These are phyloP conservation scores for Itoplectis maculator DNA, from an alignment of 2,888 invertebrate genomes.

Conservation along the genomic window DNA sequence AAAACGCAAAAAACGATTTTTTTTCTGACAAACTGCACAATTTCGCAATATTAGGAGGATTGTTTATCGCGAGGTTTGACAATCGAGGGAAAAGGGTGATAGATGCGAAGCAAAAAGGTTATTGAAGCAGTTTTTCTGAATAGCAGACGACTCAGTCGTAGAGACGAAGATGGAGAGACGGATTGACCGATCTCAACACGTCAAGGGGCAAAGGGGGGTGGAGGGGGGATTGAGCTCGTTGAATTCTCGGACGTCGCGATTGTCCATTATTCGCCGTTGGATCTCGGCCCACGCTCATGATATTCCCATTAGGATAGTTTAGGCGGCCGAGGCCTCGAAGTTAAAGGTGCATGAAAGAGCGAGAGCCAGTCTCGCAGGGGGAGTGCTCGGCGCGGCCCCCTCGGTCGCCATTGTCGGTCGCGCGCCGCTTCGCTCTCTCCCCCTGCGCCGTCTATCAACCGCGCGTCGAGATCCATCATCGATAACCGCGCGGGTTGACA, in stretches of 20 bases:
- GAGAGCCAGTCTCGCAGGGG: constrained; percentile 7
- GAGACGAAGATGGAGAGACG: constrained; percentile 9
- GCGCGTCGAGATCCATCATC: constrained; percentile 64
- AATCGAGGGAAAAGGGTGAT: constrained; percentile 42
- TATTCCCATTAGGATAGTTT: constrained; percentile 60
- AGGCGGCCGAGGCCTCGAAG: constrained; percentile 24
- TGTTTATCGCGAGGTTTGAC: too few relatives aligned
- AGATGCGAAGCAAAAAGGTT: constrained; percentile 30
- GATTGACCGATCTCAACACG: constrained; percentile 59
- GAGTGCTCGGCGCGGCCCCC: constrained; percentile 42
- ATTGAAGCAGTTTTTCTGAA: constrained; percentile 3
- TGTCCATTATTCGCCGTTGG: constrained; percentile 51
- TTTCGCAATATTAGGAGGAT: too few relatives aligned
- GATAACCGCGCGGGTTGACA: constrained; percentile 62
- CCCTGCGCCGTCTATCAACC: constrained; percentile 26
- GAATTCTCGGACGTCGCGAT: constrained; percentile 53
- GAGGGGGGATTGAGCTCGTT: constrained; percentile 24
- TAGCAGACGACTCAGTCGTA: constrained; percentile 8
- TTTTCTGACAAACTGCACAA: too few relatives aligned
- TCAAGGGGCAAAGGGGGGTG: too few relatives aligned
- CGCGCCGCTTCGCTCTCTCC: constrained; percentile 22
- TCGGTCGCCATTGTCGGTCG: constrained; percentile 56
- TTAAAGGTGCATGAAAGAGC: constrained; percentile 35
- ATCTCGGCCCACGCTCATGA: constrained; percentile 58
- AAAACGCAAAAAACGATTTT: too few relatives aligned